Evolutionary conservation across 2,888 invertebrate species (phyloP), one percentile per base, ranked within the genome.

Genomic region (Nephrotoma appendiculata): DNA sequence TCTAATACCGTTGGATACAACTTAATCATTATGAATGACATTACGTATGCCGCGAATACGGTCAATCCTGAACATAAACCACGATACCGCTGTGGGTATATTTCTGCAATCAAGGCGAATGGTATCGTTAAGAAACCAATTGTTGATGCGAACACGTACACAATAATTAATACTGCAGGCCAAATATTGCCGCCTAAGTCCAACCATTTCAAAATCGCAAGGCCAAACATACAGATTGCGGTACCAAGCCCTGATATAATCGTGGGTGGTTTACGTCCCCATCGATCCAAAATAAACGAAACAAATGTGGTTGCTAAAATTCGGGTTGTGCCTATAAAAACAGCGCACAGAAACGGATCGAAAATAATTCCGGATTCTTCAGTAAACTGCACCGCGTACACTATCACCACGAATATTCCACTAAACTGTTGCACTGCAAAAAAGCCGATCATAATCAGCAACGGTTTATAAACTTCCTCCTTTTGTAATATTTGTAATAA

Each of bases 91-190:
- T 93, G 92, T 0, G 95, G 93, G 89, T 95, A 95, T 0, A 96
- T 92, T 90, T 96, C 96, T 0, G 95, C 95, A 88, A 95, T 94
- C 93, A 96, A 94, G 44, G 95, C 94, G 94, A 96, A 96, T 0
- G 96, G 95, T 86, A 96, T 89, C 0, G 95, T 95, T 11, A 94
- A 93, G 31, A 94, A 89, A 0, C 94, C 95, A 86, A 94, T 92
- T 0, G 93, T 93, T 86, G 94, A 92, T 86, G 86, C 94, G 89
- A 89, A 93, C 92, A 88, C 93, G 89, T 88, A 91, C 7, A 89
- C 87, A 2, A 91, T 88, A 57, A 91, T 90, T 5, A 90, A 88
- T 1, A 88, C 87, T 2, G 90, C 90, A 2, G 91, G 89, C 6
- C 91, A 42, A 15, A 43, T 57, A 41, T 42, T 42, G 0, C 41